Evolutionary conservation across 2,797 vertebrate genomes (phyloP).

Genomic region (Neopelma chrysocephalum): DNA sequence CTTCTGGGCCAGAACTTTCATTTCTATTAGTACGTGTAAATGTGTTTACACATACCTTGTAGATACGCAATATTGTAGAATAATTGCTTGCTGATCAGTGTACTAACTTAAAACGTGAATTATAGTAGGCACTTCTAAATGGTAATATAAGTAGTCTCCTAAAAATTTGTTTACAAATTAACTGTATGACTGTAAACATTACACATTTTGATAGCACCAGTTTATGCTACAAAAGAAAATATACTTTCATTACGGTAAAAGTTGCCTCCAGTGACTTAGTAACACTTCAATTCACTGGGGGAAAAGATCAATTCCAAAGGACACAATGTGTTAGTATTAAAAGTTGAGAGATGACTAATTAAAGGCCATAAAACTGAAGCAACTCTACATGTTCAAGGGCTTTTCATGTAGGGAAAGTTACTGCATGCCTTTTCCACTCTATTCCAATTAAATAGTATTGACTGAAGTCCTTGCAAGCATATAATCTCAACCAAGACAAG

Average conservation of each 20-base stretch:
- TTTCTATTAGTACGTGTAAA: neutral
- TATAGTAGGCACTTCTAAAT: neutral
- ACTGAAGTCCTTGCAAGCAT: neutral
- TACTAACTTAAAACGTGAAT: neutral
- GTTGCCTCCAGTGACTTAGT: neutral
- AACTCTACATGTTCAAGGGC: neutral
- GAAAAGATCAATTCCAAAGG: neutral
- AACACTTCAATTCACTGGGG: neutral
- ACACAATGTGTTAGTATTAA: neutral
- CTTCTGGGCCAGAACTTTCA: neutral
- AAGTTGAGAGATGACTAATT: neutral
- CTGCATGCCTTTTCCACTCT: neutral
- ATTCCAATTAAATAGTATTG: neutral
- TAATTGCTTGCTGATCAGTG: neutral
- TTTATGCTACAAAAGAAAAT: neutral
- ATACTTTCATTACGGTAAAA: neutral
- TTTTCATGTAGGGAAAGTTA: neutral
- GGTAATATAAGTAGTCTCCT: neutral
- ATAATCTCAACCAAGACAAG: neutral
- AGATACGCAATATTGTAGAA: neutral
- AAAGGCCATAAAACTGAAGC: neutral
- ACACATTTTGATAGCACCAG: neutral
- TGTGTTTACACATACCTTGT: neutral
- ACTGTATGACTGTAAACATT: neutral
- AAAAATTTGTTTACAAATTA: neutral